A percentile compares a stretch with the other conserved stretches of the same genome.
Evolutionary conservation across 2,888 invertebrate genomes (phyloP).

Genomic region (Leptarthrus brevirostris): DNA sequence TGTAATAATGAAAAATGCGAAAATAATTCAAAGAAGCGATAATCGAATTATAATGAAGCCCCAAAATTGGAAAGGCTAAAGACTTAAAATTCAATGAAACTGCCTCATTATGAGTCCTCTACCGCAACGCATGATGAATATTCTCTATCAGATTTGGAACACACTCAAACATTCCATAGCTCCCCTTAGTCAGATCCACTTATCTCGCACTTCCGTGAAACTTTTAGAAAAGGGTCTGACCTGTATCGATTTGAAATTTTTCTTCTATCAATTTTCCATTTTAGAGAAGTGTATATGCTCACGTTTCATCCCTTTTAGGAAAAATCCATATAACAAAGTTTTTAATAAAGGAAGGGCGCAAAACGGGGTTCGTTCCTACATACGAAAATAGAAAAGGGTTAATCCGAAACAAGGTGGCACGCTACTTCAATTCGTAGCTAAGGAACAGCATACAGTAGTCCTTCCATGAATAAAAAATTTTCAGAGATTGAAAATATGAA

Average conservation of each 20-base stretch:
- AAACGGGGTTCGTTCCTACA: background rate
- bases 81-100: conserved; percentile 17
- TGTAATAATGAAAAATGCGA: conserved; percentile 29
- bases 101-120: conserved; percentile 23
- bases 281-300: conserved; percentile 29
- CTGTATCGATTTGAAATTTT: conserved; percentile 28
- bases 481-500: conserved; percentile 35
- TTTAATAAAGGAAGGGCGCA: conserved; percentile 25
- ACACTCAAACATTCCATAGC: no score
- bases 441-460: background rate
- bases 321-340: conserved; percentile 23
- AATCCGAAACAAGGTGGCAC: background rate
- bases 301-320: conserved; percentile 27
- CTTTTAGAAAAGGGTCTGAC: background rate
- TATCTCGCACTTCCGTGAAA: background rate
- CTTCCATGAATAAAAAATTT: conserved; percentile 33
- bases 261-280: conserved; percentile 41
- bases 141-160: background rate
- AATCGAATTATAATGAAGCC: conserved; percentile 44
- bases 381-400: conserved; percentile 18
- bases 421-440: background rate
- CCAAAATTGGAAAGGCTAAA: background rate
- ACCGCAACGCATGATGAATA: background rate
- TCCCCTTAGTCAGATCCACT: background rate
- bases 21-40: conserved; percentile 31